Evolutionary conservation across 92 coral and sea anemone genomes (phyloP), one percentile per base, ranked within the genome.

Genomic region (Heteractis magnifica): DNA sequence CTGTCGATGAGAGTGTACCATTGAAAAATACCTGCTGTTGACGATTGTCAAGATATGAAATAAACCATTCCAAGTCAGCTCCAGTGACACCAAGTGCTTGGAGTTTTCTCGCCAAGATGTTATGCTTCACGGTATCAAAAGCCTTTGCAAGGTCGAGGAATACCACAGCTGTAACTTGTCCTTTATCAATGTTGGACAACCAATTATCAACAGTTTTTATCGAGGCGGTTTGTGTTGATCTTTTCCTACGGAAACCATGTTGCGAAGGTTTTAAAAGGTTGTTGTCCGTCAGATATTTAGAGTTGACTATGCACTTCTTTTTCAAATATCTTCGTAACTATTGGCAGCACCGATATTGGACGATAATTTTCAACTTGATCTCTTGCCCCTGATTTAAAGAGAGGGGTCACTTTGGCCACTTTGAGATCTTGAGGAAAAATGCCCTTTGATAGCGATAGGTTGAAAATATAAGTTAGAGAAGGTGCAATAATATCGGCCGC

Each of bases 251-350:
- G 53, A 88, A 88, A 52, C 87, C 85, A 18, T 88, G 87, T 78
- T 88, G 87, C 20, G 81, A 83, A 26, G 91, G 84, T 50, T 87
- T 83, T 18, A 87, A 65, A 49, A 87, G 84, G 74, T 77, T 83
- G 83, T 82, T 82, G 49, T 78, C 87, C 71, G 65, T 83, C 62
- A 87, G 71, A 16, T 82, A 83, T 72, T 76, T 51, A 87, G 20
- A 82, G 64, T 76, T 87, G 90, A 13, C 49, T 77, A 26, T 82
- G 82, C 51, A 81, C 89, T 75, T 86, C 82, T 87, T 78, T 87
- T 77, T 87, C 90, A 73, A 87, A 82, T 62, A 87, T 76, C 90
- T 87, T 87, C 14, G 90, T 84, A 8, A 87, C 87, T 8, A 87
- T 71, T 49, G 84, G 87, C 15, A 87, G 84, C 19, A 87, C 78